Base-by-base conservation (phyloP, 2,797 vertebrate genomes). In the Arnoldichthys spilopterus region DNA sequence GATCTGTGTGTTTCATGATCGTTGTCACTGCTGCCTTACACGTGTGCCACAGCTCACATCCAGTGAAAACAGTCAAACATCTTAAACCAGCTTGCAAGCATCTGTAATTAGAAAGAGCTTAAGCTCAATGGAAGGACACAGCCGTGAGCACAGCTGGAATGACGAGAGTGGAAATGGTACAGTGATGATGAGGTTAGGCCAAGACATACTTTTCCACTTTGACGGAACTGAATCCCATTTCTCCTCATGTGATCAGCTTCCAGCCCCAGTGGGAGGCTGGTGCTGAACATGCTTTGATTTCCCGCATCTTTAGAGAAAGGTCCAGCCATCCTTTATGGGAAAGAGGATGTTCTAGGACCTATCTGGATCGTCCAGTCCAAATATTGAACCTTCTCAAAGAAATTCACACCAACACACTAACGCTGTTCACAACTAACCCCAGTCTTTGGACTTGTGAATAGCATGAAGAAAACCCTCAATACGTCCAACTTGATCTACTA, bases 101-200 rank as follows among this genome's bases (percentile, higher is more conserved):
- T 56, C 51, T 56, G 69, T n/a, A 20, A 24, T 72, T 24, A 72
- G 32, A 72, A 24, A n/a, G 67, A 20, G 28, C 47, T n/a, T 53
- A 32, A 30, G 43, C 6, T 20, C 34, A 47, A 30, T 2, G 43
- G 20, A 1, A 34, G 15, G 12, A 47, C 22, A 22, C 22, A 32
- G 58, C 18, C 13, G 1, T n/a, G 26, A 18, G 9, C 12, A 30
- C 24, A 69, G 66, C 45, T 20, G 9, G 45, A 51, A 51, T 28
- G 28, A 30, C 1, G 11, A 12, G 20, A 32, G 26, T 53, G 67
- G 47, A 53, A 53, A 20, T 32, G 47, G 26, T 53, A 68, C 24
- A 53, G 47, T 24, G 66, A 30, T 69, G 43, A 20, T 9, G 18
- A 53, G 24, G 26, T 49, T 51, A 51, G 26, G 30, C 26, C 67